phyloP scores from a whole-genome alignment of 2,888 invertebrate genomes.

The Myopa tessellatipennis region DNA sequence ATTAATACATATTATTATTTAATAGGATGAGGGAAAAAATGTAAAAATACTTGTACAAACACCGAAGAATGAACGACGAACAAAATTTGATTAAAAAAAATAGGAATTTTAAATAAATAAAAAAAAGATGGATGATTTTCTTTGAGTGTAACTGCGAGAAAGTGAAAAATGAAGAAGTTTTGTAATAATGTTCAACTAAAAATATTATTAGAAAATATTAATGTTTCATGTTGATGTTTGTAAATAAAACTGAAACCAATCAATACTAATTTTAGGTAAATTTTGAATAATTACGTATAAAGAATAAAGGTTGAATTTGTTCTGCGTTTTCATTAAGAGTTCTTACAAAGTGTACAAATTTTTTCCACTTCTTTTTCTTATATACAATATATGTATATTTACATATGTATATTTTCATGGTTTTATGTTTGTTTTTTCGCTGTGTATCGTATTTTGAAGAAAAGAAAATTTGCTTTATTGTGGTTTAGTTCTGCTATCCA shows the following conservation, averaged over 20 bases:
- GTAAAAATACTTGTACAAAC: conserved; percentile 52
- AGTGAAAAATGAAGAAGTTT: no score
- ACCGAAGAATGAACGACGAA: conserved; percentile 26
- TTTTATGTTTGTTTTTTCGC: conserved; percentile 23
- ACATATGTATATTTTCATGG: neutral
- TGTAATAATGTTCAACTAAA: conserved; percentile 24
- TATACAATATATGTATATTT: no score
- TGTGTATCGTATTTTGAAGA: conserved; percentile 24
- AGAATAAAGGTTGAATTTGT: conserved; percentile 22
- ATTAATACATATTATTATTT: no score
- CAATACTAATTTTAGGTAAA: neutral
- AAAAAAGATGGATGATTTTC: no score
- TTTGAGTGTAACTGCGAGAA: no score
- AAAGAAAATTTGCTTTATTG: conserved; percentile 52
- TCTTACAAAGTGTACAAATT: conserved; percentile 65
- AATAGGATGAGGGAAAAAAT: conserved; percentile 55
- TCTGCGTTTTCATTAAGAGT: conserved; percentile 66
- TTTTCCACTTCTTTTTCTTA: conserved; percentile 40
- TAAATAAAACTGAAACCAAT: no score
- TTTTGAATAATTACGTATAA: neutral
- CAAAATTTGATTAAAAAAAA: no score
- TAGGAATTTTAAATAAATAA: no score
- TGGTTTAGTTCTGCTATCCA: conserved; percentile 59
- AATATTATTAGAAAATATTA: conserved; percentile 41
- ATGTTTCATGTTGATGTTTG: no score